A percentile compares a stretch with the other conserved stretches of the same genome.
phyloP scores from a whole-genome alignment of 2,113 vertebrate species.

The Zingel zingel region DNA sequence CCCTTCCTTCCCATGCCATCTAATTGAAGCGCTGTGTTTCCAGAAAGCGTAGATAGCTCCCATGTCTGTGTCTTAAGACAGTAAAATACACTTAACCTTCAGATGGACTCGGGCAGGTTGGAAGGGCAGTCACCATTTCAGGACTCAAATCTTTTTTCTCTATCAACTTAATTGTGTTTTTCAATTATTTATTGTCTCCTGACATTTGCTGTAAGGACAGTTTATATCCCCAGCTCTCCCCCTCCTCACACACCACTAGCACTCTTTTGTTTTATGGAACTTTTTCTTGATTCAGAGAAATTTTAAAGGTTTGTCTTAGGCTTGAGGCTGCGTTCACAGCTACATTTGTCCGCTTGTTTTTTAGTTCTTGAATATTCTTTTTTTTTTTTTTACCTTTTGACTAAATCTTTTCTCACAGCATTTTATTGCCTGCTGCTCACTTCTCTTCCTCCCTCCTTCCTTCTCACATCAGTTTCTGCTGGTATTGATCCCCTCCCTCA shows the following conservation, averaged over 20 bases:
- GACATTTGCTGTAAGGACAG: conserved; percentile 73
- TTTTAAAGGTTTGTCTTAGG: background rate
- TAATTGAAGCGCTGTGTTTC: conserved; percentile 58
- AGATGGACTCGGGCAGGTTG: conserved; percentile 52
- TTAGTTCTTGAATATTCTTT: background rate
- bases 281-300: conserved; percentile 7
- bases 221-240: background rate
- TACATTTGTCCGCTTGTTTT: background rate
- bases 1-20: background rate
- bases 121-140: conserved; percentile 67
- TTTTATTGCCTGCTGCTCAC: conserved; percentile 28
- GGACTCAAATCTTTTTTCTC: conserved; percentile 73
- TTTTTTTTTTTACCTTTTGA: background rate
- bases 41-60: conserved; percentile 61
- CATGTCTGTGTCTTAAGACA: conserved; percentile 71
- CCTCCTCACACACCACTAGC: no score
- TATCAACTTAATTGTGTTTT: conserved; percentile 81
- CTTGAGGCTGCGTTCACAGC: background rate
- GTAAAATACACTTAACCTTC: conserved; percentile 81
- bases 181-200: conserved; percentile 78
- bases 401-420: conserved; percentile 33
- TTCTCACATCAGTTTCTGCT: conserved; percentile 74
- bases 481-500: conserved; percentile 68
- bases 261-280: conserved; percentile 39
- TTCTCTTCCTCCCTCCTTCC: conserved; percentile 20